Base-by-base conservation (phyloP, 1,140 invertebrate genomes). In the Lepidurus couesii region DNA sequence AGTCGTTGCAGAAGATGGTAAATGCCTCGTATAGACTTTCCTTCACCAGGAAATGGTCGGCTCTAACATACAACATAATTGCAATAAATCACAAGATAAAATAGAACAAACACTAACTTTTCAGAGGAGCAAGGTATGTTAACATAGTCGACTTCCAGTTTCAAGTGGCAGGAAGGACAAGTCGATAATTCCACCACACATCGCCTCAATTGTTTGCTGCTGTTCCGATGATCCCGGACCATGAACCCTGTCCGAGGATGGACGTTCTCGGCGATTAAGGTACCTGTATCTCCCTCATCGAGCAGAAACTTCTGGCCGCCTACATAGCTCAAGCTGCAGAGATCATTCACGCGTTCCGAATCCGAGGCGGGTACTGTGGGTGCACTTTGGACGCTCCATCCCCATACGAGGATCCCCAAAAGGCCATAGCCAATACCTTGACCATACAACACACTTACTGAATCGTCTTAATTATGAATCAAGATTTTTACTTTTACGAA, bases 131-230 rank as follows among this genome's bases (percentile, higher is more conserved):
- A 79, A 45, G 81, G 80, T 24, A 83, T 78, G 44, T 85, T 82
- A 7, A 89, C 82, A 34, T 86, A 87, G 79, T 86, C 88, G 79
- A 92, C 90, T 53, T 86, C 87, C 11, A 91, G 84, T 6, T 87
- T 85, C 24, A 92, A 89, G 43, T 91, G 87, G 81, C 91, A 92
- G 4, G 90, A 90, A 0, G 91, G 89, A 82, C 91, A 92, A 8
- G 91, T 91, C 7, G 91, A 88, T 73, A 92, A 83, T 82, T 92
- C 90, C 74, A 92, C 84, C 79, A 86, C 89, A 82, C 91, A 92
- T 9, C 73, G 26, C 53, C 53, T 65, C 6, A 65, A 5, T 65
- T 65, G 53, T 1, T 65, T 65, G 13, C 53, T 65, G 53, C 53
- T 65, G 21, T 65, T 65, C n/a, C 53, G 16, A 65, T 65, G 53